These are phyloP conservation scores for Pogoniulus pusillus DNA, from an alignment of 2,797 vertebrate genomes.

Conservation along the genomic window DNA sequence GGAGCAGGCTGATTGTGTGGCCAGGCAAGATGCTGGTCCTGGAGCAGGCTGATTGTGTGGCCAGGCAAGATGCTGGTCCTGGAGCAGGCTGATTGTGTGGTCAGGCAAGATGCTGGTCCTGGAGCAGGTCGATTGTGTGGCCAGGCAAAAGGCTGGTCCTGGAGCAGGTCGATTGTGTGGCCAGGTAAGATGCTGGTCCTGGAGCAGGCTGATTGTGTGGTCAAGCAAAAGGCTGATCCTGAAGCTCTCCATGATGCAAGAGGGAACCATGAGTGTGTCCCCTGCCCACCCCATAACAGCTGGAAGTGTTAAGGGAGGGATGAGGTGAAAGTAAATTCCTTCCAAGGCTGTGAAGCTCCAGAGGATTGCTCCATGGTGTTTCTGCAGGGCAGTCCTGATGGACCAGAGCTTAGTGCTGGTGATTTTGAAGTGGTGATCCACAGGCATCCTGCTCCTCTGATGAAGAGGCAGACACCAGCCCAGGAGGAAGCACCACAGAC, in stretches of 20 bases:
- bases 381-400: background rate
- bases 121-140: background rate
- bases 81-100: background rate
- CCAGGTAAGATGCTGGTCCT: background rate
- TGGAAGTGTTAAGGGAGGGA: background rate
- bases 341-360: background rate
- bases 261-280: background rate
- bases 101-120: background rate
- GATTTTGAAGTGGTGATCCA: background rate
- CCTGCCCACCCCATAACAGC: no score
- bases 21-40: background rate
- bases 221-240: background rate
- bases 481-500: background rate
- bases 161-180: background rate
- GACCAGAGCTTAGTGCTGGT: accelerated
- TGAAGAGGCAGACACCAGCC: background rate
- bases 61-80: background rate
- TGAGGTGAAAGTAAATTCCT: background rate
- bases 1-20: background rate
- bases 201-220: background rate
- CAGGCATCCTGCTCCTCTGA: background rate
- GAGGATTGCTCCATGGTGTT: background rate
- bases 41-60: background rate
- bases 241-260: background rate
- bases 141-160: background rate